Evolutionary conservation across 2,888 invertebrate species (phyloP).

Genomic region (Sepioteuthis lessoniana): DNA sequence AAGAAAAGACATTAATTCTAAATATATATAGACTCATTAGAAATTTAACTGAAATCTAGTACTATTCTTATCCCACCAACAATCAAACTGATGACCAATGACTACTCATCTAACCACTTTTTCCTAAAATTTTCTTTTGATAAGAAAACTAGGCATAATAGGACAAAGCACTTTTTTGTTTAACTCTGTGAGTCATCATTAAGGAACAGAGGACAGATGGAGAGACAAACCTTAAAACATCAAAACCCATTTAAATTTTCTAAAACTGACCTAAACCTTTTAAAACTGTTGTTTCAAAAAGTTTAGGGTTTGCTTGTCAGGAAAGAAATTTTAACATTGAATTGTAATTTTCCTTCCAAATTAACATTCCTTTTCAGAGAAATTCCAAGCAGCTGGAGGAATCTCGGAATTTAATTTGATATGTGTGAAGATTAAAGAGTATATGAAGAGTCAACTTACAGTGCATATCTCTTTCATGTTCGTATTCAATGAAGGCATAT

Average conservation of each 20-base stretch:
- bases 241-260: neutral
- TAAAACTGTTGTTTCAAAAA: neutral
- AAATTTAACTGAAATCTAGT: neutral
- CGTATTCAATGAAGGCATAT: conserved; percentile 99
- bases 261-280: neutral
- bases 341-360: neutral
- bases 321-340: neutral
- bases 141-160: neutral
- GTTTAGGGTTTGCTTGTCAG: neutral
- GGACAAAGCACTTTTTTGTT: neutral
- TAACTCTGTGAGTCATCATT: neutral
- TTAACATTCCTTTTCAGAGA: neutral
- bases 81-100: too few relatives aligned
- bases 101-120: too few relatives aligned
- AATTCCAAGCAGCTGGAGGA: neutral
- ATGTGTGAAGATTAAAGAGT: neutral
- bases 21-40: neutral
- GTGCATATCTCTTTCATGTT: conserved; percentile 99
- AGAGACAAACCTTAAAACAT: neutral
- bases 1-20: neutral
- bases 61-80: neutral
- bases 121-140: neutral
- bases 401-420: too few relatives aligned
- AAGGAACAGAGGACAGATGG: neutral
- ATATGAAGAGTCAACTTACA: conserved; percentile 85